Base-by-base conservation (phyloP, 2,113 vertebrate genomes). In the Ibidorhyncha struthersii region DNA sequence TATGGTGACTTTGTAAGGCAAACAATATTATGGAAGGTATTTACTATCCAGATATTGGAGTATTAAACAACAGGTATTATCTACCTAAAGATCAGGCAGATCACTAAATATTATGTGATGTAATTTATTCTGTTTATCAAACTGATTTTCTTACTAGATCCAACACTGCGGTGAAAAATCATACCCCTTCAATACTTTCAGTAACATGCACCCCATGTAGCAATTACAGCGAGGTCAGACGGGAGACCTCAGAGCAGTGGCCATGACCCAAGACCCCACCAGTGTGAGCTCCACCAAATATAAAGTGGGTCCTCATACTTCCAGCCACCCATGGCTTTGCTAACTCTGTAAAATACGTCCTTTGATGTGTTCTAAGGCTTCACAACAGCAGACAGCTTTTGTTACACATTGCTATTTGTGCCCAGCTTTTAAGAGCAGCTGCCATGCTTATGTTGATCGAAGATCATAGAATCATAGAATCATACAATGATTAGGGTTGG, bases 401-500 rank as follows among this genome's bases (percentile, higher is more conserved):
- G 18, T 27, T 61, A 58, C 34, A 41, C 30, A 2, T 2, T 4
- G 12, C n/a, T 47, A 3, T 50, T 74, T 5, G 4, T 58, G 69
- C 66, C 27, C 55, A 45, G 29, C n/a, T 56, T 38, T 4, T n/a
- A 77, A 58, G 27, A 67, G 49, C 41, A 27, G 13, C 19, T 80
- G 66, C 52, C 26, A 25, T 8, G 40, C 26, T 93, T n/a, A 22
- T 17, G 8, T 1, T 53, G 58, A 40, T 52, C 0, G 0, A 58
- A 38, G 36, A 45, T 10, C 62, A 43, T 30, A 43, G 19, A 65
- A 30, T 12, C 62, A 20, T 3, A 30, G 18, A 63, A 41, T 5
- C 61, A 20, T 4, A 41, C 25, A 65, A 65, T 22, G 12, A 8
- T 43, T 65, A 3, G 18, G 22, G 40, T 32, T 66, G 63, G 63